Evolutionary conservation across 2,797 vertebrate genomes (phyloP).

Genomic region (Furcifer pardalis): DNA sequence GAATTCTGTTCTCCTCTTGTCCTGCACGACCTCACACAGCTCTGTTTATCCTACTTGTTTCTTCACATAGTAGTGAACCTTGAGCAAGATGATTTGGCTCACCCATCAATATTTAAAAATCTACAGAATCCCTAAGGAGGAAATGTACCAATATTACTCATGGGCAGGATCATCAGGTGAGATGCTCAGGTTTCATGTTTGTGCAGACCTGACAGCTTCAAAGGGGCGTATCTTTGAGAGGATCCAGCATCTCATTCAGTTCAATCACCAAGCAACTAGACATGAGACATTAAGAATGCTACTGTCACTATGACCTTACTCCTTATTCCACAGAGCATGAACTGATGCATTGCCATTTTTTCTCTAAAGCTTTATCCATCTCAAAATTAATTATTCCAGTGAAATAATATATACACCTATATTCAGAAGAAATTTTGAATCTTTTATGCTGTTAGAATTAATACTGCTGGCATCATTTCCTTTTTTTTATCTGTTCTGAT

Average conservation of each 20-base stretch:
- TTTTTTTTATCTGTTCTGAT: neutral
- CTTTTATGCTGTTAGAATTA: neutral
- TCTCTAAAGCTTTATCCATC: neutral
- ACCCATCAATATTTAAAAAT: too few relatives aligned
- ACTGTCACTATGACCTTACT: neutral
- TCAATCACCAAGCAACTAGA: too few relatives aligned
- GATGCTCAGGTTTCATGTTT: too few relatives aligned
- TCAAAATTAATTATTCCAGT: neutral
- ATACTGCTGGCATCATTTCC: neutral
- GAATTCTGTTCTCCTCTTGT: neutral
- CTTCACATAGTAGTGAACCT: neutral
- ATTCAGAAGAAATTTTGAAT: neutral
- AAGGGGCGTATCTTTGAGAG: too few relatives aligned
- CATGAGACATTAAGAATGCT: neutral
- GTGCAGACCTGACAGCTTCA: too few relatives aligned
- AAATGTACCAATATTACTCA: neutral
- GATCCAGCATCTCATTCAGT: too few relatives aligned
- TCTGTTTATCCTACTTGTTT: neutral
- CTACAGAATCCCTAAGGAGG: too few relatives aligned
- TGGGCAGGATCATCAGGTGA: too few relatives aligned
- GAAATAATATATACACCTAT: neutral
- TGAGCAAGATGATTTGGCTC: neutral
- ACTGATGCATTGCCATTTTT: neutral
- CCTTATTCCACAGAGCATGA: neutral
- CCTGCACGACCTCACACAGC: neutral